phyloP scores from a whole-genome alignment of 2,113 vertebrate genomes.

The Grallaria varia region DNA sequence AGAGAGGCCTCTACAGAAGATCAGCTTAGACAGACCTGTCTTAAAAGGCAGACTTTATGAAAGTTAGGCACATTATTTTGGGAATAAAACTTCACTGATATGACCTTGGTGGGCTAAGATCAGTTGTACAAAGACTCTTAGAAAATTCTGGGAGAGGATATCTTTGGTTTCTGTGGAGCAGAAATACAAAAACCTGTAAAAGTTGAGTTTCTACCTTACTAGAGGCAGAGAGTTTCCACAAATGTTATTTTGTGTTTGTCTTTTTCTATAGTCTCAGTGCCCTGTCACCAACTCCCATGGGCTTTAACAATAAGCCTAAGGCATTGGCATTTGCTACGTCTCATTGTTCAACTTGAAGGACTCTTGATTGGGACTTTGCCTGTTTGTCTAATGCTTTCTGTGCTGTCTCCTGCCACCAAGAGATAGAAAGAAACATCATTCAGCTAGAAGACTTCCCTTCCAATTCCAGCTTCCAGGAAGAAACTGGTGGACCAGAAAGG shows the following conservation, averaged over 20 bases:
- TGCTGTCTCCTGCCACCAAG: background rate
- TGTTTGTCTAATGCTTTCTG: background rate
- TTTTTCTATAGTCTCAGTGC: background rate
- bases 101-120: background rate
- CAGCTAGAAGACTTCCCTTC: background rate
- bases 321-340: background rate
- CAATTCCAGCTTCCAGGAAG: background rate
- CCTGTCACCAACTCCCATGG: background rate
- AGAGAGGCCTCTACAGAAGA: background rate
- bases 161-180: background rate
- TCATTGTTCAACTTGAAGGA: background rate
- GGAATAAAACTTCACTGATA: background rate
- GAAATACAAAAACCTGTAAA: background rate
- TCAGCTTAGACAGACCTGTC: background rate
- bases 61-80: background rate
- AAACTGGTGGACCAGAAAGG: background rate
- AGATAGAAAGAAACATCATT: background rate
- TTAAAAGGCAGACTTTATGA: background rate
- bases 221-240: background rate
- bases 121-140: background rate
- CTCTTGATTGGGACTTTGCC: background rate
- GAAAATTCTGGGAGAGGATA: background rate
- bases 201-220: background rate
- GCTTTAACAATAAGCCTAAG: background rate
- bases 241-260: background rate